Evolutionary conservation across 2,888 invertebrate species (phyloP).

Genomic region (Mythimna albipuncta): DNA sequence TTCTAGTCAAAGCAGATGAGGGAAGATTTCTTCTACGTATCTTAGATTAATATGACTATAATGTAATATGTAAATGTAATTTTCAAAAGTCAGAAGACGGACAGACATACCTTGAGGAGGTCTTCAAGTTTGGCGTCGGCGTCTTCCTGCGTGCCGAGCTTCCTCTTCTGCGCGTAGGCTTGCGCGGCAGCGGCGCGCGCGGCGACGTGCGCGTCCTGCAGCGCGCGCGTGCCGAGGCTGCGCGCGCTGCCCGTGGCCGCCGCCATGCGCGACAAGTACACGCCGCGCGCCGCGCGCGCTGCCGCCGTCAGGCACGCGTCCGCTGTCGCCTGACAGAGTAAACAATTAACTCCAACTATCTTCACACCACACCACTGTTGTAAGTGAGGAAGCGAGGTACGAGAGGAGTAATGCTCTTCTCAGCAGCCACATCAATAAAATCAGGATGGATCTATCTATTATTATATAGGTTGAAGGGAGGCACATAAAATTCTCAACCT

Average conservation of each 20-base stretch:
- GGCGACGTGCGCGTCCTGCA: conserved; percentile 6
- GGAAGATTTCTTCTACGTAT: no score
- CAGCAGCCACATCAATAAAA: neutral
- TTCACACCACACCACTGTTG: no score
- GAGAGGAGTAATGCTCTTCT: neutral
- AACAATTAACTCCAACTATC: neutral
- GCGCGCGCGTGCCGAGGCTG: conserved; percentile 3
- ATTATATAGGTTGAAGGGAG: no score
- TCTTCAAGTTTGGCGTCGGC: conserved; percentile 28
- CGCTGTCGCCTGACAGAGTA: conserved; percentile 59
- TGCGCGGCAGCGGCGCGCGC: conserved; percentile 37
- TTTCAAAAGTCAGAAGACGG: no score
- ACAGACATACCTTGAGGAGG: conserved; percentile 37
- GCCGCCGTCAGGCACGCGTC: conserved; percentile 58
- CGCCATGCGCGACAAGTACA: conserved; percentile 65
- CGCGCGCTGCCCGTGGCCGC: conserved; percentile 50
- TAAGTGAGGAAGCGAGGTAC: neutral
- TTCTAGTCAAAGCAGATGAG: no score
- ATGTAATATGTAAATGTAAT: no score
- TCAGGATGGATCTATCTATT: no score
- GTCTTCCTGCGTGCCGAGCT: conserved; percentile 49
- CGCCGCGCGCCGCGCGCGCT: conserved; percentile 52
- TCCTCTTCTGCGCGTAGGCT: conserved; percentile 60
- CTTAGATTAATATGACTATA: no score
- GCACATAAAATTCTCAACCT: no score